Conservation (phyloP, 2,113 vertebrate species). For the Labrus mixtus region DNA sequence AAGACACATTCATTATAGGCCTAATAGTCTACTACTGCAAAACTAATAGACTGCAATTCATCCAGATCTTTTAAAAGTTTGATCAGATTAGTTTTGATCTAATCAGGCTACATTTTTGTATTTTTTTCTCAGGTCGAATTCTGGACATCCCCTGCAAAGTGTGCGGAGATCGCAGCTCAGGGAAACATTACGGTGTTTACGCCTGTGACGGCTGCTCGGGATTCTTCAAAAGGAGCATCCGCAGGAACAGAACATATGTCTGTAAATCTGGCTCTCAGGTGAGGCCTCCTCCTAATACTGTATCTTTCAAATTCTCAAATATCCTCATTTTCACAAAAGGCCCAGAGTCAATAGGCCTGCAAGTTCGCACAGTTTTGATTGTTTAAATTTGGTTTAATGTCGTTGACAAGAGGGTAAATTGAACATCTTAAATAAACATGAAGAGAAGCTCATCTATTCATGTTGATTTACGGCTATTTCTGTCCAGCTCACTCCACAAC, state of each 20-base stretch:
- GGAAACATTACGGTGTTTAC: conserved; percentile 98
- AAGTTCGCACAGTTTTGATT: not conserved
- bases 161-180: conserved; percentile 97
- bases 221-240: conserved; percentile 98
- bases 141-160: conserved; percentile 99
- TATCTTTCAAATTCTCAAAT: not conserved
- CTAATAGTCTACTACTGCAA: too few relatives aligned
- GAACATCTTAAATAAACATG: not conserved
- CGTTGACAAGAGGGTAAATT: not conserved
- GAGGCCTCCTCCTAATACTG: conserved; percentile 49
- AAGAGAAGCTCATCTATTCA: not conserved
- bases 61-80: not conserved
- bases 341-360: too few relatives aligned
- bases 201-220: conserved; percentile 98
- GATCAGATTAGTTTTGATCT: not conserved
- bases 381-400: not conserved
- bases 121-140: conserved; percentile 90
- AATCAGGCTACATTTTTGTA: not conserved
- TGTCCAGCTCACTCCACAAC: not conserved
- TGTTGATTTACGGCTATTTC: not conserved
- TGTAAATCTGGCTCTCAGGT: conserved; percentile 99
- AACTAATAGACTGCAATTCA: not conserved
- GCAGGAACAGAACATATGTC: conserved; percentile 96
- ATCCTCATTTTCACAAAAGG: too few relatives aligned
- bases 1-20: too few relatives aligned